Conservation (phyloP, 2,797 vertebrate species). For the Lithobates sylvaticus region DNA sequence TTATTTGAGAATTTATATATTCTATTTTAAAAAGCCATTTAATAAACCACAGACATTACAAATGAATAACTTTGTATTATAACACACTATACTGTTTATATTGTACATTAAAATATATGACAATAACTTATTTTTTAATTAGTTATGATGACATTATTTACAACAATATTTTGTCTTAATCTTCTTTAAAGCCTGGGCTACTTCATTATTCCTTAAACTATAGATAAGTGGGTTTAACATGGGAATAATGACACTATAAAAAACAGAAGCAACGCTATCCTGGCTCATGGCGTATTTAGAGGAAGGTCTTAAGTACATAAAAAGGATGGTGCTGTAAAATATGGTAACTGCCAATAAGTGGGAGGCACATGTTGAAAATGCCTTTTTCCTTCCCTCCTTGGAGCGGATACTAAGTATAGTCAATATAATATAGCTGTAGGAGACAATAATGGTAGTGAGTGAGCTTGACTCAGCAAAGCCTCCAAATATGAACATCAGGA, state of each 20-base stretch:
- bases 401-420: slow-evolving; percentile 46
- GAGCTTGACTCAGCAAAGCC: slow-evolving; percentile 53
- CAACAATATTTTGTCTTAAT: slow-evolving; percentile 43
- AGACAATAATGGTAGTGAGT: slow-evolving; percentile 44
- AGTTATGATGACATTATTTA: background rate
- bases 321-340: slow-evolving; percentile 53
- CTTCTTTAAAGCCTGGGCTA: slow-evolving; percentile 40
- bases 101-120: background rate
- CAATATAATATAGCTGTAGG: slow-evolving; percentile 47
- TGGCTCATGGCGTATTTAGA: slow-evolving; percentile 42
- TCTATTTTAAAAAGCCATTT: no score
- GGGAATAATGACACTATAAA: slow-evolving; percentile 51
- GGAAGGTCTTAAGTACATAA: slow-evolving; percentile 52
- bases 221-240: slow-evolving; percentile 55
- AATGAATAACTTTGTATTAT: no score
- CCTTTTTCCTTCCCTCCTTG: slow-evolving; percentile 39
- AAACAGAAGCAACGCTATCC: slow-evolving; percentile 50
- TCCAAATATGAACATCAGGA: slow-evolving; percentile 57
- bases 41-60: no score
- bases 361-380: slow-evolving; percentile 57
- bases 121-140: background rate
- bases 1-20: no score
- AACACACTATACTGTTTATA: no score
- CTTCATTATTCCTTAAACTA: slow-evolving; percentile 51
- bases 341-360: slow-evolving; percentile 48